Base-by-base conservation (phyloP, 23 tunicate genomes). In the Diplosoma virens region DNA sequence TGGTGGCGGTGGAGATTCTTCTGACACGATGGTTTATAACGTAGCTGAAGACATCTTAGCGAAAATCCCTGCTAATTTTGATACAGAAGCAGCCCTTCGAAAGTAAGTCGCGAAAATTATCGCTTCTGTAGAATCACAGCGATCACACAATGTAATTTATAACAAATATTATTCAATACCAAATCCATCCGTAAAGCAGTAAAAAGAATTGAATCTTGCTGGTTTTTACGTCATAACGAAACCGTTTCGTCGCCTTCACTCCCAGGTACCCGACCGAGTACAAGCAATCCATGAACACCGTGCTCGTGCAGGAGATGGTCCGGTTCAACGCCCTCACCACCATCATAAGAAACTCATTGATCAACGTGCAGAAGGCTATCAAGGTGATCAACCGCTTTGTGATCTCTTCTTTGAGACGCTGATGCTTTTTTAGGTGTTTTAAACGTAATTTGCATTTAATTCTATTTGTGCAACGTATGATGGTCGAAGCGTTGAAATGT, bases 301-400 rank as follows among this genome's bases (percentile, higher is more conserved):
- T 94, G n/a, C 84, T 94, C 11, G 99, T 94, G 47, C 99, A 94
- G 73, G 99, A 94, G 65, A 94, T 94, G 99, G 99, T 94, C 45
- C 58, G 99, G 27, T 94, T 94, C 77, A 94, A 94, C 59, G 94
- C 59, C 23, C 79, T 94, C 23, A 77, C 82, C 1, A 48, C 90
- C 7, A 77, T 82, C 16, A 88, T 94, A 27, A 66, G 99, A 66
- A 66, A 41, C 30, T 94, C 99, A 18, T 91, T 94, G 33, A 72
- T 94, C 71, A 87, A 94, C 33, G 94, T 94, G 22, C 89, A 83
- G 70, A 94, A 94, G 50, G 99, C 99, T 24, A 94, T 94, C 76
- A 94, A 94, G 90, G 99, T 83, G 25, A 54, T 9, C 36, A 56
- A 56, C 24, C 6, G 16, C 9, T 5, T 63, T 29, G 33, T 56